A percentile compares a stretch with the other conserved stretches of the same genome.
phyloP scores from a whole-genome alignment of 2,797 vertebrate species.

The Mormyrops attenuatus region DNA sequence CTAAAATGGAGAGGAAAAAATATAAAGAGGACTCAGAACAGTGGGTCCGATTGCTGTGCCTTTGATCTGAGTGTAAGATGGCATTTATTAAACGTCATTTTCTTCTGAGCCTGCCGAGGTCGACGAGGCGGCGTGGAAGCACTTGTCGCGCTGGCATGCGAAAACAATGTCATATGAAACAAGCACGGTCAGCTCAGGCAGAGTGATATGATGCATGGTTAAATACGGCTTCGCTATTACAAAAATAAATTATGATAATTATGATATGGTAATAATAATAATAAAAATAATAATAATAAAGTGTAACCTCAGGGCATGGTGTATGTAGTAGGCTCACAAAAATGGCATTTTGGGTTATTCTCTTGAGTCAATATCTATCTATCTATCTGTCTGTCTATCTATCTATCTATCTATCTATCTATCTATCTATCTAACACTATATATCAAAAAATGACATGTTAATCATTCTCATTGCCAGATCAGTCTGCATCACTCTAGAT shows the following conservation, averaged over 20 bases:
- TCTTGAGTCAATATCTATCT: slow-evolving; percentile 21
- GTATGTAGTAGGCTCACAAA: slow-evolving; percentile 36
- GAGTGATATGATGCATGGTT: slow-evolving; percentile 64
- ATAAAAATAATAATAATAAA: background rate
- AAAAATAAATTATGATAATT: background rate
- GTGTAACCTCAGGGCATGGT: slow-evolving; percentile 36
- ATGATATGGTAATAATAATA: slow-evolving; percentile 18
- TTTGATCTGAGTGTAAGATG: background rate
- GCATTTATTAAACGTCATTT: background rate
- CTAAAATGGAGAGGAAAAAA: background rate
- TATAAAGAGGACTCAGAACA: background rate
- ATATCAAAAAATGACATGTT: background rate
- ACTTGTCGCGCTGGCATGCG: slow-evolving; percentile 31
- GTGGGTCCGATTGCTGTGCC: background rate
- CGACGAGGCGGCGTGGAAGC: slow-evolving; percentile 28
- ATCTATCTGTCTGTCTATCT: background rate
- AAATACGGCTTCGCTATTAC: slow-evolving; percentile 48
- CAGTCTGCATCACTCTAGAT: slow-evolving; percentile 33
- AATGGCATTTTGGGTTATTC: slow-evolving; percentile 35
- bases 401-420: background rate
- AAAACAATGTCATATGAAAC: slow-evolving; percentile 47
- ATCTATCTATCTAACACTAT: background rate
- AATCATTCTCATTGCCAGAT: background rate
- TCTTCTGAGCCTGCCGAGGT: background rate
- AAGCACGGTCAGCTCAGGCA: slow-evolving; percentile 57